Evolutionary conservation across 2,888 invertebrate genomes (phyloP).

Genomic region (Vanessa cardui): DNA sequence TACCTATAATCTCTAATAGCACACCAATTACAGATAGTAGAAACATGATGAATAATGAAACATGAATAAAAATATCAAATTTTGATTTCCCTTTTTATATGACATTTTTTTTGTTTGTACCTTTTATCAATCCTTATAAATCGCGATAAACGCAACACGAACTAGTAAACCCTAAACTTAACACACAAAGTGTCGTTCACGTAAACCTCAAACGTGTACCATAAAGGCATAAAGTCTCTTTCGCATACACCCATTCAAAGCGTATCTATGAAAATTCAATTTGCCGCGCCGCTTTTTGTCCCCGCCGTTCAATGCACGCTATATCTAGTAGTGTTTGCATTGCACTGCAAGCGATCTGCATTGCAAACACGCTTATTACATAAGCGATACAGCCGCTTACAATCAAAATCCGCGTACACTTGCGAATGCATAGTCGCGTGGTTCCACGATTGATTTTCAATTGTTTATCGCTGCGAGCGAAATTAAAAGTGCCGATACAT

Average conservation of each 20-base stretch:
- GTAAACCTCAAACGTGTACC: constrained; percentile 27
- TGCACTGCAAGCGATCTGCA: constrained; percentile 72
- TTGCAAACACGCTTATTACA: constrained; percentile 71
- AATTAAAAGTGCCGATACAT: constrained; percentile 36
- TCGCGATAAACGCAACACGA: too few species aligned
- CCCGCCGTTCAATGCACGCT: constrained; percentile 52
- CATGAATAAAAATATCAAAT: too few species aligned
- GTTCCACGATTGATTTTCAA: constrained; percentile 38
- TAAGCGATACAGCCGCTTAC: constrained; percentile 47
- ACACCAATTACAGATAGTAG: too few species aligned
- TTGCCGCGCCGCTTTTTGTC: constrained; percentile 65
- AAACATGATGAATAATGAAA: too few species aligned
- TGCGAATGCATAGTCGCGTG: constrained; percentile 21
- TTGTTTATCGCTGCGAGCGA: constrained; percentile 29
- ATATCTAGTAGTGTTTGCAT: constrained; percentile 70
- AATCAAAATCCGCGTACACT: constrained; percentile 47
- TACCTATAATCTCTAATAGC: too few species aligned
- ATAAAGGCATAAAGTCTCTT: constrained; percentile 2
- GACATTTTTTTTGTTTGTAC: too few species aligned
- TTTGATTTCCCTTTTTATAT: too few species aligned
- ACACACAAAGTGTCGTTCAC: neutral
- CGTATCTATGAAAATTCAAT: constrained; percentile 75
- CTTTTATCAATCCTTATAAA: too few species aligned
- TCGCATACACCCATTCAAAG: constrained; percentile 19
- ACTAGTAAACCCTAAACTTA: neutral